Base-by-base conservation (phyloP, 2,888 invertebrate genomes). In the Drosophila anomalata region DNA sequence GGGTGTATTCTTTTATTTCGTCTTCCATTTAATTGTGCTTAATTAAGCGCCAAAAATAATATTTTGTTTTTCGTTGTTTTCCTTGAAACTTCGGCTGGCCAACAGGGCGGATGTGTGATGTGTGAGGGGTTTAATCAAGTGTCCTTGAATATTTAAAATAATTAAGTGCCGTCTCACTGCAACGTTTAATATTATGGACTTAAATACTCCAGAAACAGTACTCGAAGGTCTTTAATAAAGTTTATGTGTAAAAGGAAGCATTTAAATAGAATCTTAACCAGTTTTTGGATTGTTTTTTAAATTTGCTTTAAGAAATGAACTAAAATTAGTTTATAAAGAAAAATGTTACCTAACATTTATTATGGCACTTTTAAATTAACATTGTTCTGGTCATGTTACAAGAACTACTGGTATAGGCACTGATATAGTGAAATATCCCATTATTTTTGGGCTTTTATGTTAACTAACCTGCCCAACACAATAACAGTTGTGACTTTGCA, bases 11-110 rank as follows among this genome's bases (percentile, higher is more conserved):
- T 44, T 22, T 22, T 14, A 24, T 12, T 47, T 14, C 1, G 46
- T 26, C 48, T 39, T 36, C 41, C 41, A 20, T 26, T 74, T 58
- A 58, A 67, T 67, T 33, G 50, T 54, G 54, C 53, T 84, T 65
- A 80, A 68, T 71, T 73, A 69, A 60, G 51, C 47, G 44, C 44
- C 44, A 44, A 11, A 42, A 42, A 42, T 14, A 42, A n/a, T 20
- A 20, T 41, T 41, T 41, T 41, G 8, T 29, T 29, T 29, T 29
- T 29, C 29, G 29, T 29, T 17, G 41, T 9, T 41, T 39, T 14
- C n/a, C 17, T 17, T 41, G 3, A n/a, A 41, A 17, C 41, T 14
- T 9, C 41, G 1, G 12, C 12, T 12, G 33, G 12, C 12, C 33
- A 12, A 33, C 12, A 0, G 12, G 33, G 33, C 12, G 33, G 5